These are phyloP conservation scores for Drosophila lacertosa DNA, from an alignment of 1,140 invertebrate species.

Conservation along the genomic window DNA sequence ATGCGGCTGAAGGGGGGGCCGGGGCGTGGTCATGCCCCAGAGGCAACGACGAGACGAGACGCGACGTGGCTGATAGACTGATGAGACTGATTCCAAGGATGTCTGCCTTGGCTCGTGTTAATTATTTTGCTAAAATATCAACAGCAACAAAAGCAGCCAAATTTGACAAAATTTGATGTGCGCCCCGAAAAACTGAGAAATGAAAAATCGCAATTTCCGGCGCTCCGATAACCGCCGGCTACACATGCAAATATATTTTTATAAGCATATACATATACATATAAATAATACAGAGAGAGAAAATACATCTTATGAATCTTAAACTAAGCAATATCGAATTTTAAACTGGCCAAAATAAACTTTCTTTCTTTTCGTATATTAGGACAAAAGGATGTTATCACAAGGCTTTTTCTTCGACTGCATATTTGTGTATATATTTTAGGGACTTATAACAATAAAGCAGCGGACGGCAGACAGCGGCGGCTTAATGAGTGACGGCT, in stretches of 20 bases:
- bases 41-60: constrained; percentile 24
- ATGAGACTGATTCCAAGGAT: constrained; percentile 8
- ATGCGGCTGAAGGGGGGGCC: constrained; percentile 45
- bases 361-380: too few relatives aligned
- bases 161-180: constrained; percentile 79
- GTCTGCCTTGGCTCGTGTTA: constrained; percentile 61
- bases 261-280: constrained; percentile 18
- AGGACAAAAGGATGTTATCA: too few relatives aligned
- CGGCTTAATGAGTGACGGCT: constrained; percentile 78
- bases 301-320: too few relatives aligned
- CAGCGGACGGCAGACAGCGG: constrained; percentile 51
- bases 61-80: constrained; percentile 15
- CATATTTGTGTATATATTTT: constrained; percentile 28
- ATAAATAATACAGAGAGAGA: background rate
- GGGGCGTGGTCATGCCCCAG: constrained; percentile 2
- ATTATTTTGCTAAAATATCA: constrained; percentile 77
- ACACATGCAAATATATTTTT: constrained; percentile 34
- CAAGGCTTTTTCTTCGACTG: background rate
- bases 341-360: too few relatives aligned
- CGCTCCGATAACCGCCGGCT: constrained; percentile 70
- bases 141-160: constrained; percentile 33
- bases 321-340: too few relatives aligned
- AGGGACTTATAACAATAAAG: constrained; percentile 58
- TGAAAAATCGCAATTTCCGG: constrained; percentile 80
- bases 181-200: constrained; percentile 63